Conservation (phyloP, 1,140 invertebrate genomes). For the Neodiprion pinetum region DNA sequence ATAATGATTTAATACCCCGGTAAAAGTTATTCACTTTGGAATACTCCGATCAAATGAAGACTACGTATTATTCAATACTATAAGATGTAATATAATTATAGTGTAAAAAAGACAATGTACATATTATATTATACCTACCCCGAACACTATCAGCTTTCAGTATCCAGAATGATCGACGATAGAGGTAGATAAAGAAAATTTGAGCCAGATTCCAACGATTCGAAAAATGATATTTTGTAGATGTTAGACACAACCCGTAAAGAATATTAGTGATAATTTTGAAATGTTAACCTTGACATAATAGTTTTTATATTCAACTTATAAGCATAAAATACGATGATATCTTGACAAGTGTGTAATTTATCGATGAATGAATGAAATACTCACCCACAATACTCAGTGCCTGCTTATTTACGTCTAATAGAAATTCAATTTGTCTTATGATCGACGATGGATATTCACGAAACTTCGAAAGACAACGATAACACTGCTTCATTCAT, state of each 20-base stretch:
- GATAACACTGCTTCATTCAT: not conserved
- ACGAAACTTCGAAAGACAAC: not conserved
- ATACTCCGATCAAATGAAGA: not conserved
- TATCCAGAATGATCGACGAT: too few species aligned
- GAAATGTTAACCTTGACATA: too few species aligned
- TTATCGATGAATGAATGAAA: too few species aligned
- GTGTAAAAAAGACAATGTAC: not conserved
- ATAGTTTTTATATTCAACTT: too few species aligned
- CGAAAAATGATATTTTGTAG: not conserved
- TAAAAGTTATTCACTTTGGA: not conserved
- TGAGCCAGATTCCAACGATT: too few species aligned
- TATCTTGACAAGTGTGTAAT: too few species aligned
- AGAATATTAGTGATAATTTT: too few species aligned
- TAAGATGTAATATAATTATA: slow-evolving; percentile 4
- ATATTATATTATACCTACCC: not conserved
- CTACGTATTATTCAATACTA: not conserved
- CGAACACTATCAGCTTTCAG: too few species aligned
- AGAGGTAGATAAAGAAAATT: too few species aligned
- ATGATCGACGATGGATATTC: not conserved
- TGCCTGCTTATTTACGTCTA: not conserved
- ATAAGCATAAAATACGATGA: too few species aligned
- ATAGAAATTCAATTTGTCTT: not conserved
- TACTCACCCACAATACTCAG: not conserved
- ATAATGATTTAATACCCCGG: too few species aligned
- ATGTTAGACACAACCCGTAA: not conserved